Evolutionary conservation across 2,797 vertebrate genomes (phyloP).

Genomic region (Eulemur rubriventer): DNA sequence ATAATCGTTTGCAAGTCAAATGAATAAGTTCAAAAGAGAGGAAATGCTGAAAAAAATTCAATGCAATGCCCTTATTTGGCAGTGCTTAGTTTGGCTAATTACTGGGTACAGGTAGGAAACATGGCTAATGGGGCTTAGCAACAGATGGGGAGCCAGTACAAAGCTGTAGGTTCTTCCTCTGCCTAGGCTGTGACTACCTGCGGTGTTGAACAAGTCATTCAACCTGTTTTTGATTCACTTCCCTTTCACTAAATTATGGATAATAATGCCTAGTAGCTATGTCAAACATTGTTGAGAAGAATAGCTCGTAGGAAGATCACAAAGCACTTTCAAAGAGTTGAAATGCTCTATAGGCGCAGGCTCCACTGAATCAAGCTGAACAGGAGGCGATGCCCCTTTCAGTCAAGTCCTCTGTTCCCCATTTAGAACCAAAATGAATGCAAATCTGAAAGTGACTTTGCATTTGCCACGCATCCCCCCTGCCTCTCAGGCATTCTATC

Average conservation of each 20-base stretch:
- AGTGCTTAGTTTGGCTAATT: constrained; percentile 62
- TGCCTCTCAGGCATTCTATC: constrained; percentile 65
- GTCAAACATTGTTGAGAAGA: constrained; percentile 72
- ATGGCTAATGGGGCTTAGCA: constrained; percentile 61
- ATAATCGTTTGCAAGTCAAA: constrained; percentile 50
- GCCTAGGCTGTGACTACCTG: constrained; percentile 68
- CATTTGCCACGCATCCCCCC: constrained; percentile 57
- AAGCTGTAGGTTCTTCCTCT: constrained; percentile 72
- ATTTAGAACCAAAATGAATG: constrained; percentile 64
- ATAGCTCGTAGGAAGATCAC: constrained; percentile 73
- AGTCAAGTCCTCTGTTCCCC: constrained; percentile 34
- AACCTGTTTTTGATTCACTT: constrained; percentile 79
- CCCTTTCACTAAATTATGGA: constrained; percentile 80
- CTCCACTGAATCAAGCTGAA: constrained; percentile 21
- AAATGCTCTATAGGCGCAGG: constrained; percentile 26
- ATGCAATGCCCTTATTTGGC: not conserved
- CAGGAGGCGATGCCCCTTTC: constrained; percentile 13
- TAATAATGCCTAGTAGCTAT: constrained; percentile 79
- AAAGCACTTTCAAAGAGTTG: constrained; percentile 70
- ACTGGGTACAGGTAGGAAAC: constrained; percentile 65
- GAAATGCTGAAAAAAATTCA: not conserved
- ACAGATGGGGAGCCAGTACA: constrained; percentile 71
- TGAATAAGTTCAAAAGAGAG: constrained; percentile 43
- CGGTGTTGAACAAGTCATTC: constrained; percentile 74
- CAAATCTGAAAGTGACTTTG: constrained; percentile 79